A percentile compares a stretch with the other conserved stretches of the same genome.
Evolutionary conservation across 2,797 vertebrate genomes (phyloP).

Genomic region (Carapus acus): DNA sequence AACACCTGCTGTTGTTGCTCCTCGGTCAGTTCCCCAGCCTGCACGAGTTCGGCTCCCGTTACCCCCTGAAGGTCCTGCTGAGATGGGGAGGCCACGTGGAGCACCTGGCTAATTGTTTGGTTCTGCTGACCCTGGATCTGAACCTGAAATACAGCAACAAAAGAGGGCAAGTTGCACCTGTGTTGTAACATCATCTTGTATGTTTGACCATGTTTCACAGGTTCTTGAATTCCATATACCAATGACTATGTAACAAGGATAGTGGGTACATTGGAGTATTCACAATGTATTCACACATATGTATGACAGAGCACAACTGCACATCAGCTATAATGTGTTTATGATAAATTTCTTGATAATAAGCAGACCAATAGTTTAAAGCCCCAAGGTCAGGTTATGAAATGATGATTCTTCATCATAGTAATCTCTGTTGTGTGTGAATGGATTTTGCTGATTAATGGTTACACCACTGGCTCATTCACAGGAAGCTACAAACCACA

Average conservation of each 20-base stretch:
- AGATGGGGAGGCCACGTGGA: constrained; percentile 87
- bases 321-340: neutral
- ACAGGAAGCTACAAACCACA: too few species aligned
- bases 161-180: neutral
- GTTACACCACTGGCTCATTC: too few species aligned
- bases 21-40: constrained; percentile 91
- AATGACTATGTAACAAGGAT: too few species aligned
- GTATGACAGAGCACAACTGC: neutral
- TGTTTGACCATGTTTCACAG: too few species aligned
- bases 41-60: constrained; percentile 80
- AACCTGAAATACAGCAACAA: constrained; percentile 66
- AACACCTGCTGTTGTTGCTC: constrained; percentile 92
- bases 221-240: too few species aligned
- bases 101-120: constrained; percentile 83
- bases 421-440: too few species aligned
- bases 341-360: neutral
- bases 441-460: too few species aligned
- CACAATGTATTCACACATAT: too few species aligned
- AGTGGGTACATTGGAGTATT: too few species aligned
- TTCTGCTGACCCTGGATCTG: constrained; percentile 88
- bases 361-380: neutral
- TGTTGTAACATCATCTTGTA: too few species aligned
- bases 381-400: neutral
- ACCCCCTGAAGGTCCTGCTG: constrained; percentile 87
- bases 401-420: too few species aligned